Base-by-base conservation (phyloP, 2,797 vertebrate species). In the Falco peregrinus region DNA sequence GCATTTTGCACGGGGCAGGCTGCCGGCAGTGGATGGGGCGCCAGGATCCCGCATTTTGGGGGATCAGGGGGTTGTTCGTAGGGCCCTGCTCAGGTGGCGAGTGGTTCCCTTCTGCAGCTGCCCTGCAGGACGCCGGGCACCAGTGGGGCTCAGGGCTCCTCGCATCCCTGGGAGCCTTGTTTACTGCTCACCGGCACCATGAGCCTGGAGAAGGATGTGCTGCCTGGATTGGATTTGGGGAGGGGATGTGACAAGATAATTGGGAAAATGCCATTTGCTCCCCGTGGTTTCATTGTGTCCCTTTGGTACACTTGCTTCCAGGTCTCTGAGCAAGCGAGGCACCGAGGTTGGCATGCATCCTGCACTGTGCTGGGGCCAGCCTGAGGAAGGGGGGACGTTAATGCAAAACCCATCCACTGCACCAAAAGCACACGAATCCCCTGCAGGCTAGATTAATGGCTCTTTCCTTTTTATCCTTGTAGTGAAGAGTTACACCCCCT, bases 331-430 rank as follows among this genome's bases (percentile, higher is more conserved):
- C 13, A n/a, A 61, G 48, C 2, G 5, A 57, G 59, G 26, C 5
- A 11, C 10, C 0, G 4, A 48, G 11, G 35, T 60, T 2, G 1
- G n/a, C 26, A 8, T 4, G 5, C 37, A 29, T 8, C 28, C 65
- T 28, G 16, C 2, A 2, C 33, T 50, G 17, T n/a, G 47, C 43
- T 60, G 67, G 51, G 57, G 4, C 15, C 45, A 51, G 29, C 59
- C 74, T 64, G 41, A 39, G 71, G 22, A 19, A 35, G 16, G 31
- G 51, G 25, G 18, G 31, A 47, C 0, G 1, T 43, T 35, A 21
- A 33, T 43, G 33, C 7, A 48, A 67, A 71, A 21, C 25, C 39
- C 65, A 25, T 29, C 39, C 18, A 37, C 61, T 57, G 31, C 16
- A 13, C 50, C 8, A 1, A 26, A 2, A 10, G 79, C 41, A 4